Base-by-base conservation (phyloP, 1,140 invertebrate genomes). In the Plodia interpunctella region DNA sequence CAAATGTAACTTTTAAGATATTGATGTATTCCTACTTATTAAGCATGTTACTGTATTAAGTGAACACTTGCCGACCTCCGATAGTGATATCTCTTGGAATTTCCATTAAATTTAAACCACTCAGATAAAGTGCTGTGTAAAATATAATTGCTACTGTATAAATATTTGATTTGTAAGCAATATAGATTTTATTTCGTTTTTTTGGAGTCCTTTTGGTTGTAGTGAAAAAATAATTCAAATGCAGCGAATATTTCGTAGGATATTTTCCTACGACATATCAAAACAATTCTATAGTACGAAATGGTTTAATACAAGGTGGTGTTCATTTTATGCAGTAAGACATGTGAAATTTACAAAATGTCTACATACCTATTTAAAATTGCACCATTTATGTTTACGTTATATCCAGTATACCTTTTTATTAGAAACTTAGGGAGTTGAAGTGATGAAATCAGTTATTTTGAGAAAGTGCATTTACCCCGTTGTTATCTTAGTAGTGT, bases 381-480 rank as follows among this genome's bases (percentile, higher is more conserved):
- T 52, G 49, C 50, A 30, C 57, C 52, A 35, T 52, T 38, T 65
- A 63, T 57, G 54, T 55, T 57, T 68, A 61, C 20, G 63, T 57
- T 38, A 60, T 61, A 57, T 64, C 53, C 62, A 44, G 50, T 67
- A 68, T 66, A 62, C 32, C 56, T 57, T 59, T 32, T 57, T 57
- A 66, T 63, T 75, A 73, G 65, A 55, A 60, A 64, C 44, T 64
- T 75, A 78, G 65, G 51, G 49, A 53, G 50, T 65, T 70, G 30
- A 65, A 56, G 60, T 59, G 65, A 57, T 70, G 66, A 72, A 50
- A 73, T 63, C 70, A 69, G 65, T 78, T 80, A 78, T 78, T 83
- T 82, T 82, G 70, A 71, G 71, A 83, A 76, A 65, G 65, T 70
- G 70, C 73, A 83, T 85, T 85, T 83, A 81, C 72, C 72, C 60